Evolutionary conservation across 2,888 invertebrate species (phyloP), one percentile per base, ranked within the genome.

Genomic region (Volucella zonaria): DNA sequence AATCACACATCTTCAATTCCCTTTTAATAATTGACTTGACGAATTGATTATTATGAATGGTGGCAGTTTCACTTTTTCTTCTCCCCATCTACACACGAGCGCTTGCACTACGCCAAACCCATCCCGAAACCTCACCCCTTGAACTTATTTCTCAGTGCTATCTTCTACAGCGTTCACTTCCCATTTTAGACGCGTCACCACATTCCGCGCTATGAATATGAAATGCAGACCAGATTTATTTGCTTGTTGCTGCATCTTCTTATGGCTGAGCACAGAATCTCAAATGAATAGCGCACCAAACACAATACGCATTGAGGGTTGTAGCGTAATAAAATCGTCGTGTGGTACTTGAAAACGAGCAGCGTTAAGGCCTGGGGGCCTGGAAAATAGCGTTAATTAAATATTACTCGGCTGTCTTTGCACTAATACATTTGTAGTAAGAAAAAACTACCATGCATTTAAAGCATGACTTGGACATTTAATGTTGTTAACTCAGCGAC

Each of bases 31-130:
- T 85, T 85, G 85, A 85, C 81, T 77, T 81, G 76, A 85, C 76
- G 81, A 85, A 85, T 81, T 85, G 85, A 81, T 85, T 81, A 81
- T 77, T 77, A 81, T 85, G 68, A 85, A 85, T 77, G 62, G 67
- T 77, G 76, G 76, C 81, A 81, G 66, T 38, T 40, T 54, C 52
- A 40, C 54, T 52, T 52, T 43, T 45, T 67, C 73, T 56, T 66
- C 49, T 58, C 62, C 71, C 71, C 75, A 31, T 31, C 4, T 31
- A 6, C 81, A 56, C 75, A 12, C 64, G 54, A 67, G 59, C 56
- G 23, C 59, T 43, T 38, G 11, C 62, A 75, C 64, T 70, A 74
- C 66, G 66, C 79, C 43, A 71, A 64, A 70, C 74, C 66, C 52
- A 80, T 75, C 70, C 38, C 12, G 31, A 47, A 23, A 12, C 49